A percentile compares a stretch with the other conserved stretches of the same genome.
phyloP scores from a whole-genome alignment of 2,113 vertebrate genomes.

The Boleophthalmus pectinirostris region DNA sequence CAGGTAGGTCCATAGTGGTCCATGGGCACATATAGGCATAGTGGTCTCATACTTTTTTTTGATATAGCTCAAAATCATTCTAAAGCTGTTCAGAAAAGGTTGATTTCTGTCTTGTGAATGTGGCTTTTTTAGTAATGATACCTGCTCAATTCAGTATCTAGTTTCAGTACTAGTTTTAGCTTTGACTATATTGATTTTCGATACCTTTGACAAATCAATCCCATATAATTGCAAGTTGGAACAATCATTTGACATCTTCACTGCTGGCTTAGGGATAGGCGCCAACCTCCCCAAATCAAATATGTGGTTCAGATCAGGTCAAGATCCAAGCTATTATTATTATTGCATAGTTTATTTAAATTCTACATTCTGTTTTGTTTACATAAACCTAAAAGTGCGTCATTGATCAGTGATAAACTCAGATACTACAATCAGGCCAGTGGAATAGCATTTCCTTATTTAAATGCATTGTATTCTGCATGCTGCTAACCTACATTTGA shows the following conservation, averaged over 20 bases:
- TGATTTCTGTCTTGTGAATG: too few species aligned
- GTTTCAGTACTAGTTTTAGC: too few species aligned
- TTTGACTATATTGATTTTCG: too few species aligned
- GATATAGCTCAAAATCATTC: too few species aligned
- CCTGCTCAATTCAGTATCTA: too few species aligned
- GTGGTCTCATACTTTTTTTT: too few species aligned
- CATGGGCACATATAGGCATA: too few species aligned
- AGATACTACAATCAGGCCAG: neutral
- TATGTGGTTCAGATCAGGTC: neutral
- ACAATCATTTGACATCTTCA: neutral
- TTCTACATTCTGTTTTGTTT: neutral
- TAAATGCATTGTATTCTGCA: neutral
- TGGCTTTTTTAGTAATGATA: too few species aligned
- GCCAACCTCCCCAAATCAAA: neutral
- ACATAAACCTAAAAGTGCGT: constrained; percentile 1
- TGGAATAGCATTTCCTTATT: neutral
- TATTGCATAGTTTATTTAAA: neutral
- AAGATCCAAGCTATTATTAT: neutral
- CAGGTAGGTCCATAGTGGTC: too few species aligned
- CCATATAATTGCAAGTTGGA: too few species aligned
- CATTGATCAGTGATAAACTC: neutral
- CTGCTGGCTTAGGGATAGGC: neutral
- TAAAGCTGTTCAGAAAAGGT: too few species aligned
- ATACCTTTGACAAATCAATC: too few species aligned
- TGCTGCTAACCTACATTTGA: neutral